Evolutionary conservation across 2,797 vertebrate species (phyloP), one percentile per base, ranked within the genome.

Genomic region (Ispidina lecontei): DNA sequence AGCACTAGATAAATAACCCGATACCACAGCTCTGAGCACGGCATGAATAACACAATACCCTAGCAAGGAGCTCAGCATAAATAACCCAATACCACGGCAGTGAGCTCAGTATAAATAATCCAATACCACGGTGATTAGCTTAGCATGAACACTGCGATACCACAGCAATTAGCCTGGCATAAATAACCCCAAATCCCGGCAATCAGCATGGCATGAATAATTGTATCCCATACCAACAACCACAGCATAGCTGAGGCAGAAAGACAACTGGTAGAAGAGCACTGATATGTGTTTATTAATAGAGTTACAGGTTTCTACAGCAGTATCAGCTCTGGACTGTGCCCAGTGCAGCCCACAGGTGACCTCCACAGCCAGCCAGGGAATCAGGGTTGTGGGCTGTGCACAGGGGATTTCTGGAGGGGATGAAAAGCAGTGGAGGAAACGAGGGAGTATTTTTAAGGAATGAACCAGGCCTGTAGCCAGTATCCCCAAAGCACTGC

Each of bases 41-140:
- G 87, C 92, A 94, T 93, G 91, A 91, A 86, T 69, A 94, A 85
- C 94, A 84, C 88, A 92, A 75, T 63, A 89, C 54, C 51, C 74
- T n/a, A 82, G 88, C 72, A 96, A 85, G 55, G 73, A 94, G 84
- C 90, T 91, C 90, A 44, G 69, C 88, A 93, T 87, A 94, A 93
- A 83, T 86, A 91, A 74, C 88, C 75, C 90, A 80, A 41, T 59
- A 90, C 62, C 86, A 56, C 58, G 43, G 90, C 94, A 94, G 81
- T 74, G 86, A 83, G 91, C 81, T 96, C 88, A 75, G 93, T 76
- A 80, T 93, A 94, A 95, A 95, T 96, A 96, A 96, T 94, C 94
- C 86, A 94, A 87, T 96, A 28, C 94, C 93, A 90, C 60, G 88
- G 93, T 94, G 95, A 96, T 96, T 95, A 94, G 93, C 88, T 74